Base-by-base conservation (phyloP, 1,140 invertebrate genomes). In the Kradibia gibbosae region DNA sequence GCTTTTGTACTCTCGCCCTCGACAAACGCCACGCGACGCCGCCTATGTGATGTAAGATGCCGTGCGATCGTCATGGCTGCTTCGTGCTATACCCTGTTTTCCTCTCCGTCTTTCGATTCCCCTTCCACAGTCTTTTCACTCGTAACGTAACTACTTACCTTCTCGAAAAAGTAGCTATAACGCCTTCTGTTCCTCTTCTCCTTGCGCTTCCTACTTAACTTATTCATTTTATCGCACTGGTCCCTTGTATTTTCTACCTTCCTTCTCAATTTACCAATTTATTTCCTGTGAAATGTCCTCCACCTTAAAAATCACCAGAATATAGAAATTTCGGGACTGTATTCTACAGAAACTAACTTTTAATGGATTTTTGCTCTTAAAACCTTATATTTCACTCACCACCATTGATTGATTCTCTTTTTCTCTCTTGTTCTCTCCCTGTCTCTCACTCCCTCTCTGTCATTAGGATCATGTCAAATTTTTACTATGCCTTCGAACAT, bases 11-110 rank as follows among this genome's bases (percentile, higher is more conserved):
- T n/a, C 67, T 48, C n/a, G 15, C 73, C 53, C 15, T 71, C 36
- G 70, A 20, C 78, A 25, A 50, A 36, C 78, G 53, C 71, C 71
- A 62, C 70, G 67, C 53, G 36, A 57, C 62, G 62, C 60, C 36
- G 36, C 34, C 53, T 60, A 42, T 73, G 67, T 25, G 28, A 17
- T 39, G 34, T 22, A 25, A 71, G 22, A 45, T 28, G 25, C 42
- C 39, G 25, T 48, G 45, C 45, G 36, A 78, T 78, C 77, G 65
- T 71, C 65, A 78, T 78, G 65, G 77, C 65, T 57, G 76, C 76
- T 60, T 25, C 53, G 31, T 60, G 73, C 28, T 53, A 2, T 53
- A 36, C 17, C 13, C 7, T 5, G 25, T 48, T 13, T 55, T 39
- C 17, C 34, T 17, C 15, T 74, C 42, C 36, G 25, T 4, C 42